A percentile compares a stretch with the other conserved stretches of the same genome.
phyloP scores from a whole-genome alignment of 2,888 invertebrate genomes.

The Drepanosiphum platanoidis region DNA sequence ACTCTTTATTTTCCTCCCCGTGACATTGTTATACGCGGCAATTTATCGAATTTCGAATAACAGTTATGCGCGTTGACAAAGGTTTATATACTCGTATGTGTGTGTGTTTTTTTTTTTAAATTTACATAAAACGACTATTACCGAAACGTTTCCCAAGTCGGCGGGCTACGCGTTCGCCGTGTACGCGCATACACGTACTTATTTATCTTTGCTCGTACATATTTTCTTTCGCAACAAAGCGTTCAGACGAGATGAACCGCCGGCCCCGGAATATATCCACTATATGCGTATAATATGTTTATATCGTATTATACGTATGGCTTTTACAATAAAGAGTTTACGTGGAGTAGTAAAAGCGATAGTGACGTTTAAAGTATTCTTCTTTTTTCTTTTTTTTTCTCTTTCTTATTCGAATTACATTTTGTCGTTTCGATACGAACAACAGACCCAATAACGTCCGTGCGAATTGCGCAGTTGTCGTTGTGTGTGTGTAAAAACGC shows the following conservation, averaged over 20 bases:
- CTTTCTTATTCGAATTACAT: background rate
- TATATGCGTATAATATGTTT: background rate
- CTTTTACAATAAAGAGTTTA: background rate
- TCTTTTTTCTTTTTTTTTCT: background rate
- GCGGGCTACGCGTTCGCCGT: background rate
- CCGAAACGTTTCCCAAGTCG: background rate
- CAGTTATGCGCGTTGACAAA: background rate
- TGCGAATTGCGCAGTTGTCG: background rate
- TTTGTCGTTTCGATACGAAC: background rate
- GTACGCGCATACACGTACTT: background rate
- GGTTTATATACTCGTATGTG: background rate
- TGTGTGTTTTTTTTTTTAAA: background rate
- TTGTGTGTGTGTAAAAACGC: background rate
- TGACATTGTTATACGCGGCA: background rate
- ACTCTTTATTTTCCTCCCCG: background rate
- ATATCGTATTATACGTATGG: background rate
- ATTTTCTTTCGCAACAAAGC: background rate
- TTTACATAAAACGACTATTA: slow-evolving; percentile 23
- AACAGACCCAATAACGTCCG: background rate
- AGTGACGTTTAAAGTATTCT: background rate
- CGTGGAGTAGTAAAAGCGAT: background rate
- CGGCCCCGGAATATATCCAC: background rate
- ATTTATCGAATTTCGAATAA: background rate
- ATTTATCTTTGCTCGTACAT: background rate
- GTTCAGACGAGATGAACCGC: background rate